Conservation (phyloP, 1,140 invertebrate genomes). For the Drosophila micromelanica region DNA sequence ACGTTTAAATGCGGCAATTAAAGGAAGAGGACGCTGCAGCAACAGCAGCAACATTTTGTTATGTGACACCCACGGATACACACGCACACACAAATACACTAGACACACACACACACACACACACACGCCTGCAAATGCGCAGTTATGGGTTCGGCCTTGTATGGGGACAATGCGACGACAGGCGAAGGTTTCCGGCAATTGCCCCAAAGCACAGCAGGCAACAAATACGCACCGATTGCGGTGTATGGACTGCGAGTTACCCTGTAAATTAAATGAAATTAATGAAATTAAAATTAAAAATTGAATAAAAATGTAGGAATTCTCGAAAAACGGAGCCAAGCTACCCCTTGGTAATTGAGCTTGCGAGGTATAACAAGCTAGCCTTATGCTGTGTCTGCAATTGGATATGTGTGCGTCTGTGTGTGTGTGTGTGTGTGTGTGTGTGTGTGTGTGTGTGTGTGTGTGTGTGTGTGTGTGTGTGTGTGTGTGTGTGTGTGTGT, state of each 20-base stretch:
- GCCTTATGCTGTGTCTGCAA: constrained; percentile 2
- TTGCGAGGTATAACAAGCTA: constrained; percentile 14
- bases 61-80: constrained; percentile 39
- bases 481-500: constrained; percentile 10
- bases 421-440: constrained; percentile 11
- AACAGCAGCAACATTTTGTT: constrained; percentile 37
- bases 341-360: background rate
- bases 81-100: background rate
- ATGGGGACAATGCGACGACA: constrained; percentile 34
- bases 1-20: constrained; percentile 63
- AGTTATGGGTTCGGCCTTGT: constrained; percentile 57
- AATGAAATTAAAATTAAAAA: no score
- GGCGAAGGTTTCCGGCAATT: constrained; percentile 57
- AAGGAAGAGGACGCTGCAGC: constrained; percentile 40
- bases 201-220: constrained; percentile 38
- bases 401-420: constrained; percentile 11
- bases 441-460: constrained; percentile 15
- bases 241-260: background rate
- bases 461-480: constrained; percentile 18
- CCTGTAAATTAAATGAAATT: background rate
- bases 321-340: background rate
- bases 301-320: no score
- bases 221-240: background rate
- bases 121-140: constrained; percentile 18
- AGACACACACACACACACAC: background rate